Conservation (phyloP, 1,140 invertebrate genomes). For the Phenacoccus solenopsis region DNA sequence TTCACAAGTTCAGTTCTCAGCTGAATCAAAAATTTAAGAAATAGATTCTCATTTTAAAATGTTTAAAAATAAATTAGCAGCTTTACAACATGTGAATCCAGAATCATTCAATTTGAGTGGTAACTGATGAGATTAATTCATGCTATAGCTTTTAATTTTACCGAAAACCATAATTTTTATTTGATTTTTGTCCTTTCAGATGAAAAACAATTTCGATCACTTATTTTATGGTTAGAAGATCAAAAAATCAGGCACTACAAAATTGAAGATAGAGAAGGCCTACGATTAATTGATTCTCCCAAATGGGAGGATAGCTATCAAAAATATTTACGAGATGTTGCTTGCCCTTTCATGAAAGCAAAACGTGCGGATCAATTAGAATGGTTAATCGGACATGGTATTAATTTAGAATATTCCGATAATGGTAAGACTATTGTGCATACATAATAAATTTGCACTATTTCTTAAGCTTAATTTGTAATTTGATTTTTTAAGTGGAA, state of each 20-base stretch:
- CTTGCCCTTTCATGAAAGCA: constrained; percentile 41
- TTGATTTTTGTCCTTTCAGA: constrained; percentile 41
- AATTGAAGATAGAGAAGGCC: constrained; percentile 59
- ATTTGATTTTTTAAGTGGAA: constrained; percentile 30
- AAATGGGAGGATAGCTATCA: constrained; percentile 60
- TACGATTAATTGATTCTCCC: constrained; percentile 48
- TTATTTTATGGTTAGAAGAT: constrained; percentile 84
- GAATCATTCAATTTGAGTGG: constrained; percentile 47
- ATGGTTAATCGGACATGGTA: constrained; percentile 73
- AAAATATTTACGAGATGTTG: constrained; percentile 62
- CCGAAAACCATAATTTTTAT: constrained; percentile 22
- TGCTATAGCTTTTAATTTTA: constrained; percentile 21
- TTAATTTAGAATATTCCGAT: constrained; percentile 69
- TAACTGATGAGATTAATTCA: constrained; percentile 41
- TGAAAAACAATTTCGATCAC: constrained; percentile 58
- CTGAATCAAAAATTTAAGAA: too few relatives aligned
- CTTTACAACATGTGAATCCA: constrained; percentile 58
- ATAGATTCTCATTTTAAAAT: constrained; percentile 35
- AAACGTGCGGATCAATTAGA: constrained; percentile 53
- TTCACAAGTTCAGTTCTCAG: too few relatives aligned
- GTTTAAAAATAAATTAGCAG: constrained; percentile 57
- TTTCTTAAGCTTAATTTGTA: neutral
- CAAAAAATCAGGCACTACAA: constrained; percentile 83
- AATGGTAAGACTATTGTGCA: constrained; percentile 36
- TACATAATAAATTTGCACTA: too few relatives aligned